Evolutionary conservation across 2,888 invertebrate genomes (phyloP), one percentile per base, ranked within the genome.

Genomic region (Gerosis bhagava): DNA sequence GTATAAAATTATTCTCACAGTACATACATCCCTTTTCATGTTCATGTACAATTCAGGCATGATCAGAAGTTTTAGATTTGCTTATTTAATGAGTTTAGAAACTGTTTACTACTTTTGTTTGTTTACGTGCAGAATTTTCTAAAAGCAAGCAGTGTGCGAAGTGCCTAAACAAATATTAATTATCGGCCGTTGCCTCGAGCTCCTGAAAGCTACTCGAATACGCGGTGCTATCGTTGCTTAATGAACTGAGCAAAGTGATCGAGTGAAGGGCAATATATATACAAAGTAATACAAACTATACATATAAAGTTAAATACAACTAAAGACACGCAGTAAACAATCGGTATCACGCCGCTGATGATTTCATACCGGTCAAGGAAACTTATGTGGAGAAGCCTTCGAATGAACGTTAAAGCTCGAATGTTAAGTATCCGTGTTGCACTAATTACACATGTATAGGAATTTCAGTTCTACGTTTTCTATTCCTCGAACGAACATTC

Each of bases 351-450:
- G 52, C 59, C 62, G 67, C 54, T 62, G 78, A 79, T 81, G 80
- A 83, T 81, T 79, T 83, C 81, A 83, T 81, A 71, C 65, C 67
- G 80, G 80, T 82, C 83, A 84, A 83, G 83, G 83, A 76, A 79
- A 78, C 70, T 49, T 45, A 59, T 57, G 59, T 63, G 73, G 70
- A 67, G 77, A 80, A 77, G 74, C 66, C 43, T 51, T 47, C 44
- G 43, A 35, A 28, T 25, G 31, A 25, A 37, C 32, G 25, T 45
- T n/a, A 45, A 45, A 45, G 32, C 40, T 40, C 36, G 43, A 36
- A 45, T 37, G 6, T 31, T 25, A 25, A 45, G 19, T 8, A 28
- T 36, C 22, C 35, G 29, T 44, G 36, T 36, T 36, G 35, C 37
- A 32, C 37, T 45, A 45, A 45, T 45, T 45, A 29, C 25, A 13